Base-by-base conservation (phyloP, 1,140 invertebrate genomes). In the Drosophila dunni region DNA sequence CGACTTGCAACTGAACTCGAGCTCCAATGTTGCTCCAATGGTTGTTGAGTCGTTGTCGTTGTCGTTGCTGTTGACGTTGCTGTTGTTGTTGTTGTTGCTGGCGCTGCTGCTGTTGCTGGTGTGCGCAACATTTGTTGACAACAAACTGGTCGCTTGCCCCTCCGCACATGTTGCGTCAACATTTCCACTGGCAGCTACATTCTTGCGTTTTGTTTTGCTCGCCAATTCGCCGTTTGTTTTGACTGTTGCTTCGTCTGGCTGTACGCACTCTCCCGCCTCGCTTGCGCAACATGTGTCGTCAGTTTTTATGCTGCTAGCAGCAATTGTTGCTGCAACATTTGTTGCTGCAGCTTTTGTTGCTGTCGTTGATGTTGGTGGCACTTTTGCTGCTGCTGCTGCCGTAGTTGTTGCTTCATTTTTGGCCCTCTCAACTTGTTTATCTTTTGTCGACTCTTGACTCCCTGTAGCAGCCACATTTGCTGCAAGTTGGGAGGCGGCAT, bases 1-100 rank as follows among this genome's bases (percentile, higher is more conserved):
- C 86, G 90, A 90, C 70, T 83, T 91, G 89, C 90, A 83, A 91
- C 86, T 91, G 79, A 89, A 58, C 51, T 67, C 63, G 65, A 81
- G 56, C 69, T 76, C 74, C 68, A 62, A 67, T 69, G 65, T 69
- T 74, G 71, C 71, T 68, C 51, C 65, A 62, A 74, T 56, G 57
- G 44, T 62, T 76, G 68, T 75, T 71, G 68, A 64, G 50, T 85
- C 65, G 78, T 58, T 66, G 76, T 50, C 36, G 63, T 24, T 34
- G 45, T 7, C 24, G 24, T 53, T 17, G 45, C 8, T 7, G 13
- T 45, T 46, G 40, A 8, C 13, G 64, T 11, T 48, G 68, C 53
- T 64, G 79, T 45, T 72, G 69, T 46, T 48, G 58, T 44, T 46
- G 69, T 63, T 56, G 44, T 34, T 45, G 57, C 36, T 20, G 34